A percentile compares a stretch with the other conserved stretches of the same genome.
These are phyloP conservation scores for Diplogasteroides magnus DNA, from an alignment of 1,140 invertebrate genomes.

Conservation along the genomic window DNA sequence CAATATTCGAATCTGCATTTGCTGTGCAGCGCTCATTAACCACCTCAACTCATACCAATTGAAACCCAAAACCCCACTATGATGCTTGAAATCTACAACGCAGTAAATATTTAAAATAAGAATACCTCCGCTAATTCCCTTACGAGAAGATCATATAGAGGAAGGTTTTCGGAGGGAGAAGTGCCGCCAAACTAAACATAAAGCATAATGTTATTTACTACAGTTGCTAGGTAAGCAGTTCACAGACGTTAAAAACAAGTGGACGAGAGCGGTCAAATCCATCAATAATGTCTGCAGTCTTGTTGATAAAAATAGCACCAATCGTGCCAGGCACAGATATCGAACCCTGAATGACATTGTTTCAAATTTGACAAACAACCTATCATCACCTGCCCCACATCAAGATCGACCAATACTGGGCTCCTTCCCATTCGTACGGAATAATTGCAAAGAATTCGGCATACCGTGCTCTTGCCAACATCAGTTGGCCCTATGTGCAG, in stretches of 20 bases:
- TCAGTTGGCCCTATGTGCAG: constrained; percentile 74
- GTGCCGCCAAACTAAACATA: constrained; percentile 91
- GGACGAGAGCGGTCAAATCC: constrained; percentile 40
- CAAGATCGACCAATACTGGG: constrained; percentile 86
- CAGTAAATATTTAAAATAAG: too few species aligned
- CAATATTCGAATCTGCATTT: constrained; percentile 58
- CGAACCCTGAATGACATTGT: constrained; percentile 24
- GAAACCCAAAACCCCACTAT: constrained; percentile 63
- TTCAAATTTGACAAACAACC: constrained; percentile 1
- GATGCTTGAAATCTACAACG: constrained; percentile 78
- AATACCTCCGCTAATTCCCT: constrained; percentile 76
- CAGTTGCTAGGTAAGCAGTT: constrained; percentile 7
- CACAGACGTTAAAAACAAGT: constrained; percentile 41
- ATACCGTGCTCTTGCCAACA: constrained; percentile 91
- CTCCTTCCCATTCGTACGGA: constrained; percentile 75
- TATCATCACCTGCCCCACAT: constrained; percentile 76
- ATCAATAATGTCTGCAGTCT: constrained; percentile 45
- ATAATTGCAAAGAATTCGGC: constrained; percentile 84
- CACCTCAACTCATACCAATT: constrained; percentile 2
- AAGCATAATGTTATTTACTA: constrained; percentile 58
- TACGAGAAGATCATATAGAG: constrained; percentile 79
- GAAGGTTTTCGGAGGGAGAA: constrained; percentile 70
- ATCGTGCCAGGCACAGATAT: constrained; percentile 48
- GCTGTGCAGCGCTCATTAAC: constrained; percentile 19
- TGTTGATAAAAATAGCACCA: constrained; percentile 42